These are phyloP conservation scores for Petaurus breviceps DNA, from an alignment of 2,113 vertebrate species.

Conservation along the genomic window DNA sequence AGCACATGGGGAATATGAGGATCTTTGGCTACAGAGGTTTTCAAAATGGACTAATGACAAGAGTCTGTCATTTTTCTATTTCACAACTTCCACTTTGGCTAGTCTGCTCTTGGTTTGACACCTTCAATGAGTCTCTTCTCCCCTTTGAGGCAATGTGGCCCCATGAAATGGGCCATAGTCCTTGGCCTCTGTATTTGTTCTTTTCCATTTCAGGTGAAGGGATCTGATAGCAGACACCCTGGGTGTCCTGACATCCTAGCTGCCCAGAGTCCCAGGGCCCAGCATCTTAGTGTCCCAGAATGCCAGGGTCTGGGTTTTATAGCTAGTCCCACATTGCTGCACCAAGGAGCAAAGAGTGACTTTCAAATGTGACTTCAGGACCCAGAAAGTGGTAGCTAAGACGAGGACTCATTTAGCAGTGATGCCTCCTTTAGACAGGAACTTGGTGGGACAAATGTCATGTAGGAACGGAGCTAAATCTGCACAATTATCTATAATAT, in stretches of 20 bases:
- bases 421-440: background rate
- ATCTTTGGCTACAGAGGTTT: background rate
- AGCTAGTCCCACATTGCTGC: background rate
- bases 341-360: background rate
- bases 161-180: background rate
- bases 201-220: background rate
- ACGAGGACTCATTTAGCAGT: background rate
- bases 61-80: background rate
- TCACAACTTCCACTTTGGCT: background rate
- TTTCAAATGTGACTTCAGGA: background rate
- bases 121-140: background rate
- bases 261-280: background rate
- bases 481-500: conserved; percentile 34
- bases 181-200: background rate
- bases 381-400: background rate
- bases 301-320: background rate
- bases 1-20: background rate
- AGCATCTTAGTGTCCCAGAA: background rate
- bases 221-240: background rate
- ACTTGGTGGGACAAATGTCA: background rate
- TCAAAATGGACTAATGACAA: background rate
- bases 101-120: background rate
- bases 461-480: background rate
- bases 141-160: background rate
- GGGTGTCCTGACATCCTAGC: no score